A percentile compares a stretch with the other conserved stretches of the same genome.
phyloP scores from a whole-genome alignment of 2,113 vertebrate genomes.

The Saguinus imperator region DNA sequence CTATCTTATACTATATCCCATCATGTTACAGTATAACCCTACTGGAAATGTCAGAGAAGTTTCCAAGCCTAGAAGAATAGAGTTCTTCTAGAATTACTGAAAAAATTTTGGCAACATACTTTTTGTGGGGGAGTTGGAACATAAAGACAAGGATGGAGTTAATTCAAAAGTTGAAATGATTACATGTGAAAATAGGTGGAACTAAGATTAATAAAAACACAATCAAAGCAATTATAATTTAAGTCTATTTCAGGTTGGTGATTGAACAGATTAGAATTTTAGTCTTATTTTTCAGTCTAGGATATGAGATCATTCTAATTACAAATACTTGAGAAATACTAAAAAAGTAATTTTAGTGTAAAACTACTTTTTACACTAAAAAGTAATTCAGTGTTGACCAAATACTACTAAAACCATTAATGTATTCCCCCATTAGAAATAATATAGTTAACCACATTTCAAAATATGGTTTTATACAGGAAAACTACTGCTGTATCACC shows the following conservation, averaged over 20 bases:
- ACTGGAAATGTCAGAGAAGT: background rate
- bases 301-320: conserved; percentile 23
- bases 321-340: background rate
- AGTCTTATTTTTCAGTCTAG: background rate
- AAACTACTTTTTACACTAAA: no score
- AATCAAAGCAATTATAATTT: background rate
- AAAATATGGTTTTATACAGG: conserved; percentile 1
- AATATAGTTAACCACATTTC: background rate
- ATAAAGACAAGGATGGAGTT: background rate
- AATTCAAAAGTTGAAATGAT: conserved; percentile 3
- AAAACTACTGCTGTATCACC: background rate
- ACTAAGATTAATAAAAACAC: background rate
- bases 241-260: background rate
- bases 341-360: no score
- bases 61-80: background rate
- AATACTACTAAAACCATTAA: background rate
- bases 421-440: background rate
- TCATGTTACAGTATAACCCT: background rate
- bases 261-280: background rate
- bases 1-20: background rate
- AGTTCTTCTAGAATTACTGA: background rate
- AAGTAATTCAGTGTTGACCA: background rate
- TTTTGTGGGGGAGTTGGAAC: background rate
- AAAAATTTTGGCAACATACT: background rate
- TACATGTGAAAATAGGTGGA: background rate